Base-by-base conservation (phyloP, 1,140 invertebrate genomes). In the Drosophila leontia region DNA sequence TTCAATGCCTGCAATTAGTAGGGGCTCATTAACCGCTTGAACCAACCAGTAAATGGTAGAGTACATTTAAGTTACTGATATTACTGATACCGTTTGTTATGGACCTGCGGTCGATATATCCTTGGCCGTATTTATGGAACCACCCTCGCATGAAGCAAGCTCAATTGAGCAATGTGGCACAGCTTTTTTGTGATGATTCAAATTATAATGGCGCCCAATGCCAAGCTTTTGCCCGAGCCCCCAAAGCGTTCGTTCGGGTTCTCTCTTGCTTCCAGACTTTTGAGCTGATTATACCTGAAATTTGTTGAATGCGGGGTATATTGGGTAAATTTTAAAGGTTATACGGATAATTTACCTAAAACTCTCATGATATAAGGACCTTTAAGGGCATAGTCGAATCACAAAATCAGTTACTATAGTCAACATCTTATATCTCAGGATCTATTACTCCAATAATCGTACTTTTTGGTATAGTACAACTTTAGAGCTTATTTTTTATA, bases 171-270 rank as follows among this genome's bases (percentile, higher is more conserved):
- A 3, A 39, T 23, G 26, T 48, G 42, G 42, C 51, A 60, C 34
- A 72, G 70, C 70, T 72, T 74, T 71, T 51, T 48, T 2, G 35
- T 29, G 37, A 72, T 60, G 67, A 69, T 72, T 72, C 77, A 81
- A 76, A 84, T 78, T 63, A 83, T 87, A 88, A 88, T 88, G 83
- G 63, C 83, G 76, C 77, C 83, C 85, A 88, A 84, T 90, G 85
- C 53, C 84, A 82, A 87, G 79, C 83, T 87, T 83, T 87, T 48
- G 45, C 39, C 17, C 35, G 53, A 63, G 60, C 65, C 45, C 45
- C 41, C 42, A 75, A 63, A 75, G 62, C 35, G 12, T 50, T 39
- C n/a, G 37, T 41, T 41, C 29, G 34, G 50, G 11, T 47, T 34
- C 51, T 58, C 53, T 75, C 48, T 55, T 32, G 15, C 50, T 64